phyloP scores from a whole-genome alignment of 2,888 invertebrate genomes.

The Encarsia formosa region DNA sequence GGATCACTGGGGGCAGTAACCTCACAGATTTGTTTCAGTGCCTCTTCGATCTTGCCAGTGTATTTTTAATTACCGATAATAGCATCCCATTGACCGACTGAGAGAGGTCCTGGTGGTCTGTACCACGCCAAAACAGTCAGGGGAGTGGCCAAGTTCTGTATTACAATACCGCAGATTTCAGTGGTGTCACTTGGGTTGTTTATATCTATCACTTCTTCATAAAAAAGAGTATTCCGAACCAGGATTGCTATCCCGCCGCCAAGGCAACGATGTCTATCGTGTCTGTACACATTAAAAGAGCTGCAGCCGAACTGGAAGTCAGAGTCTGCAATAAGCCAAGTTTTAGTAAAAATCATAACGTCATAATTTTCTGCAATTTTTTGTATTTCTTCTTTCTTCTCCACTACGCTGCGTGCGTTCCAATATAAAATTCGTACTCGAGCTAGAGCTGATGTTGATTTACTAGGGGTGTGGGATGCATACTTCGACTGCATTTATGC shows the following conservation, averaged over 20 bases:
- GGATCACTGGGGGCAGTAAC: no score
- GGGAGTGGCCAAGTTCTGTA: background rate
- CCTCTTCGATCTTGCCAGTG: no score
- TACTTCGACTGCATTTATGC: no score
- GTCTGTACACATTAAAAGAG: no score
- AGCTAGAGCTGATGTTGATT: no score
- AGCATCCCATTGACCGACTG: no score
- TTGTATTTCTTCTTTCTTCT: background rate
- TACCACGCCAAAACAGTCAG: background rate
- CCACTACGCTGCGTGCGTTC: background rate
- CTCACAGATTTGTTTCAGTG: no score
- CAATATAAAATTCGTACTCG: background rate
- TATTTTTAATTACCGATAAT: no score
- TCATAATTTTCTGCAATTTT: background rate
- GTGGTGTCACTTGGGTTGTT: background rate
- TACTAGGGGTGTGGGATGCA: no score
- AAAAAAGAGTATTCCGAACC: background rate
- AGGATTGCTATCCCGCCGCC: background rate
- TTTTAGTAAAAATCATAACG: background rate
- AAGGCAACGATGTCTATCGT: background rate
- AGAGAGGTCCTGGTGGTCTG: background rate
- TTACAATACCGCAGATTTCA: background rate
- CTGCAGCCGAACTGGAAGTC: background rate
- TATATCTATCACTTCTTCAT: background rate
- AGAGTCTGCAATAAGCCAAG: background rate